Percentiles rank a stretch among this genome's conserved stretches.
phyloP scores from a whole-genome alignment of 2,113 vertebrate genomes.

The Phoenicopterus ruber region DNA sequence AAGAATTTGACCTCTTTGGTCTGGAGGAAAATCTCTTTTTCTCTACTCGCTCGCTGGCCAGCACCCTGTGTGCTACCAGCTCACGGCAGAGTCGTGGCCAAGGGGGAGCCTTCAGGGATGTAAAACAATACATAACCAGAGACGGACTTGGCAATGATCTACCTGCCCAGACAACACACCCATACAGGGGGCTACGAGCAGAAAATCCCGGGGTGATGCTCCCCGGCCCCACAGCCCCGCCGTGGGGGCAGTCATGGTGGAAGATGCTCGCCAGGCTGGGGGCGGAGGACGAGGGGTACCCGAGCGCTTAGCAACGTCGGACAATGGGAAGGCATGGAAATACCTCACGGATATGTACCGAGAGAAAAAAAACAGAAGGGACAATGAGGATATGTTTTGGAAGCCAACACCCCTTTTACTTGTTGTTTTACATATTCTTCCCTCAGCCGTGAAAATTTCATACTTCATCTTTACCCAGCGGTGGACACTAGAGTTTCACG shows the following conservation, averaged over 20 bases:
- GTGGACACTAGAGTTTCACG: conserved; percentile 80
- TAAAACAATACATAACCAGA: not conserved
- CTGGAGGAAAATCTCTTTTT: not conserved
- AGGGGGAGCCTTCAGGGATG: not conserved
- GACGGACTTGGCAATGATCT: not conserved
- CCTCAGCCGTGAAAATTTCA: conserved; percentile 74
- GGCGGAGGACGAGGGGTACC: not conserved
- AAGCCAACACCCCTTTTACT: conserved; percentile 36
- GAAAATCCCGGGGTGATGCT: not conserved
- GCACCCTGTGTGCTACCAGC: not conserved
- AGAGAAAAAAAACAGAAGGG: not conserved
- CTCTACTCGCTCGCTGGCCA: not conserved
- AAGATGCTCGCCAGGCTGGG: not conserved
- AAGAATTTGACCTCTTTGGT: not conserved
- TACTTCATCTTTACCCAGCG: conserved; percentile 77
- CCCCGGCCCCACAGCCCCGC: not conserved
- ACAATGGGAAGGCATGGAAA: not conserved
- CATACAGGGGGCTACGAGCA: not conserved
- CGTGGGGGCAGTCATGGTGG: fast-evolving
- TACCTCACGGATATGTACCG: not conserved
- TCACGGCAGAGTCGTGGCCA: not conserved
- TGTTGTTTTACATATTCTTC: conserved; percentile 68
- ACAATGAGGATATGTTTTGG: conserved; percentile 51
- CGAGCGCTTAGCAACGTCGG: not conserved
- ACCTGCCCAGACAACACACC: not conserved